These are phyloP conservation scores for Pocillopora damicornis DNA, from an alignment of 64 coral and sea anemone species.

Conservation along the genomic window DNA sequence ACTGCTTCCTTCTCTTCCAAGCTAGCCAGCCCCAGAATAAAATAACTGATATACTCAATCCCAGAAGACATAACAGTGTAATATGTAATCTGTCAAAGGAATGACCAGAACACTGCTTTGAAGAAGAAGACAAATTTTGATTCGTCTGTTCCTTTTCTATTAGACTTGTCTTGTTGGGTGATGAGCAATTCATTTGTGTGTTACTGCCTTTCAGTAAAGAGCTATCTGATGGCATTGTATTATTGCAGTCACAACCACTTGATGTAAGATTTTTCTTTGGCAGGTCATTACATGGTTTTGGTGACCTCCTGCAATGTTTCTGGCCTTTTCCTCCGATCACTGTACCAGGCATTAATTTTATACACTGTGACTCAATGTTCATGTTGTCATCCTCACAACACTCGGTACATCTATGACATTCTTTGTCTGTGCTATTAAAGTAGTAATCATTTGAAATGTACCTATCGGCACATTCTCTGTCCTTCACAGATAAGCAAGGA, in stretches of 20 bases:
- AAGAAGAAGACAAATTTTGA: no score
- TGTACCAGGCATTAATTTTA: background rate
- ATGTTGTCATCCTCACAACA: background rate
- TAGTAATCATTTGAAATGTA: slow-evolving; percentile 1
- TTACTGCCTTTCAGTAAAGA: background rate
- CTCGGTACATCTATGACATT: slow-evolving; percentile 4
- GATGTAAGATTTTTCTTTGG: background rate
- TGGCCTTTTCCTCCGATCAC: slow-evolving; percentile 14
- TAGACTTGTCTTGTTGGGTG: background rate
- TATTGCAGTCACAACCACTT: background rate
- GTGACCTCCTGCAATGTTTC: background rate
- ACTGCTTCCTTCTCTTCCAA: background rate
- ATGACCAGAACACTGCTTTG: no score
- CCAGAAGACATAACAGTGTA: background rate
- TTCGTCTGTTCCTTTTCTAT: background rate
- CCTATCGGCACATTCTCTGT: background rate
- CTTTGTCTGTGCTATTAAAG: slow-evolving; percentile 2
- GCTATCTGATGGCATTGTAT: background rate
- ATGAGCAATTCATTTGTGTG: background rate
- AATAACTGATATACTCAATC: background rate
- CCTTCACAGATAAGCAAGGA: background rate
- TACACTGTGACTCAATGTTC: background rate
- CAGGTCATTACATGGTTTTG: background rate
- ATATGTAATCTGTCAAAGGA: background rate
- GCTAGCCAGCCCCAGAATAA: background rate